Base-by-base conservation (phyloP, 2,113 vertebrate species). In the Dicaeum eximium region DNA sequence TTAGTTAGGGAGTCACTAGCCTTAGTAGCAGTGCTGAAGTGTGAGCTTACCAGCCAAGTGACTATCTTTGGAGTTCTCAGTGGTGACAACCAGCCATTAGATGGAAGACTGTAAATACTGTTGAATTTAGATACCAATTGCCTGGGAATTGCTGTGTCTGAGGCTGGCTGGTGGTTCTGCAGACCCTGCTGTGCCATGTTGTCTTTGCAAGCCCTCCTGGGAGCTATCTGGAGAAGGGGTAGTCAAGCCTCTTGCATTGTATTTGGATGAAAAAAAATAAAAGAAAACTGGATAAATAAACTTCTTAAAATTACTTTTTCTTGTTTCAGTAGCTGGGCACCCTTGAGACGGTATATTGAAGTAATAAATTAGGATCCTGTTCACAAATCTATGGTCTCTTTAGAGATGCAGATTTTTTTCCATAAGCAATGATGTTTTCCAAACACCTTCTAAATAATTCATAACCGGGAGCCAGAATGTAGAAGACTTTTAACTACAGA, bases 381-480 rank as follows among this genome's bases (percentile, higher is more conserved):
- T 53, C 38, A 50, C 51, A 83, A 73, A 90, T 37, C 51, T 65
- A 45, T 35, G 42, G 50, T 80, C 15, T 78, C 65, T 83, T 94
- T 77, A 70, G 71, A 94, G n/a, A 64, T n/a, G 53, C n/a, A 84
- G 47, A 69, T 44, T 81, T 96, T 75, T 80, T 78, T 60, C 51
- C 35, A 18, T 47, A 90, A 80, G 28, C 0, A 0, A 62, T 65
- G n/a, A 70, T 40, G 9, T 86, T 94, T 91, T 94, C 51, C 51
- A 67, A 83, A 77, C 14, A 15, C 6, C 10, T 93, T 65, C 67
- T 70, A 82, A 95, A 94, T 88, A 91, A 87, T 94, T 95, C 58
- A 81, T 74, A 69, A 44, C 58, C 73, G 82, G 54, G 65, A 91
- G 15, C 27, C 71, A 80, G 42, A 87, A 80, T 72, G 40, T 31